Conservation (phyloP, 2,797 vertebrate genomes). For the Lepilemur septentrionalis region DNA sequence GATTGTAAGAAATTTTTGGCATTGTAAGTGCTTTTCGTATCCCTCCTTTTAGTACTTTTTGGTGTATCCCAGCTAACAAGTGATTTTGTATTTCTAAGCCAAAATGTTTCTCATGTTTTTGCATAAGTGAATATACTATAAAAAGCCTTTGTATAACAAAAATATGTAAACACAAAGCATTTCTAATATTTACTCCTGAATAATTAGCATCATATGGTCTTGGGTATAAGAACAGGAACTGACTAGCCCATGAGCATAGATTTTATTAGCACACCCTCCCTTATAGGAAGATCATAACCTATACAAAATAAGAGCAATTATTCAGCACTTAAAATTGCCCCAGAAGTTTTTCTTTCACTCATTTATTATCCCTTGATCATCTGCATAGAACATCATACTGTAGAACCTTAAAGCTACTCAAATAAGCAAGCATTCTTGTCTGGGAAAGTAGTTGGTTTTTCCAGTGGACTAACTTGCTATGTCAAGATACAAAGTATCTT, state of each 20-base stretch:
- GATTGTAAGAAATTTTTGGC: neutral
- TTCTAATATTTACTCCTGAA: constrained; percentile 13
- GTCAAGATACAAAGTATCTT: neutral
- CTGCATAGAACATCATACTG: neutral
- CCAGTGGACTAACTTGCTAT: neutral
- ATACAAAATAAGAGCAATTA: constrained; percentile 32
- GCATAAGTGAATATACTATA: neutral
- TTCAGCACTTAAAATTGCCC: neutral
- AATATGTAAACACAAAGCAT: neutral
- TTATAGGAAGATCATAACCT: neutral
- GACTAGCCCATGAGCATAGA: neutral
- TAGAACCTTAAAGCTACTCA: constrained; percentile 9
- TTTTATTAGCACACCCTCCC: constrained; percentile 1
- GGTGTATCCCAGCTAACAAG: neutral
- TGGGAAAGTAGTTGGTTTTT: neutral
- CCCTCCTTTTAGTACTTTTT: neutral
- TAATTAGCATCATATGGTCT: neutral
- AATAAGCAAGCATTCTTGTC: neutral
- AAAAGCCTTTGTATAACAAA: constrained; percentile 12
- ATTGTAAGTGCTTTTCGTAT: neutral
- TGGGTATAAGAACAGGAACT: neutral
- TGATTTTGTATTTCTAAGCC: constrained; percentile 26
- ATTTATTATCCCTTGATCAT: neutral
- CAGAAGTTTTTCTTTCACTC: neutral
- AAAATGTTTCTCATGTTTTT: constrained; percentile 36